Conservation (phyloP, 2,797 vertebrate species). For the Botia almorhae region DNA sequence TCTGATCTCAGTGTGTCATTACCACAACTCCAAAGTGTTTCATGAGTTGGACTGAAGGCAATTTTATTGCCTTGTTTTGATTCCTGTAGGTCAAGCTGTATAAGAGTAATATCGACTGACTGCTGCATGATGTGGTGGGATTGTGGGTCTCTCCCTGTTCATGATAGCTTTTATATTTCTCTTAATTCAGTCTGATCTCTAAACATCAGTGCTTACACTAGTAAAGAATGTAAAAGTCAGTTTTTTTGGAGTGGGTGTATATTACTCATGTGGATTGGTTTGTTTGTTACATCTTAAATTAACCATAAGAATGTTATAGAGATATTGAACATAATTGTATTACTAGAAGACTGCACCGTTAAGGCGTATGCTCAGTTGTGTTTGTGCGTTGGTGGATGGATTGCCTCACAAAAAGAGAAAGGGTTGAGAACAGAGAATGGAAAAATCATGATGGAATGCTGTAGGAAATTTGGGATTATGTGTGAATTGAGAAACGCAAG, state of each 20-base stretch:
- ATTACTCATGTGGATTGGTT: conserved; percentile 6
- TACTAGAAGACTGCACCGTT: background rate
- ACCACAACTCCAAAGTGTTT: background rate
- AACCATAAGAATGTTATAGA: conserved; percentile 11
- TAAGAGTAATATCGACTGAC: background rate
- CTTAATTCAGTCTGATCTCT: conserved; percentile 9
- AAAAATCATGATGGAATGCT: conserved; percentile 53
- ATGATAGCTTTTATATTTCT: background rate
- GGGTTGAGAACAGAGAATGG: conserved; percentile 16
- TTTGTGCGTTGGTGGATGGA: background rate
- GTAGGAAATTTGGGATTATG: conserved; percentile 63
- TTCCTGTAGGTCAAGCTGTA: background rate
- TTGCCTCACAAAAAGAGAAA: background rate
- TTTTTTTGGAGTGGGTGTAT: background rate
- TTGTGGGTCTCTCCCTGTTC: background rate
- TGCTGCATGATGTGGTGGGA: background rate
- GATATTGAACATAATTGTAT: background rate
- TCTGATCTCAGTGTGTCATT: conserved; percentile 5
- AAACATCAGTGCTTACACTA: background rate
- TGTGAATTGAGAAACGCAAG: conserved; percentile 17
- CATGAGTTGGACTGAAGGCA: background rate
- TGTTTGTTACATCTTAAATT: background rate
- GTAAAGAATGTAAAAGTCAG: conserved; percentile 4
- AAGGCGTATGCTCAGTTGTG: background rate
- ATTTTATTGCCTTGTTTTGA: conserved; percentile 5